Evolutionary conservation across 2,888 invertebrate genomes (phyloP).

Genomic region (Bursaphelenchus okinawaensis): DNA sequence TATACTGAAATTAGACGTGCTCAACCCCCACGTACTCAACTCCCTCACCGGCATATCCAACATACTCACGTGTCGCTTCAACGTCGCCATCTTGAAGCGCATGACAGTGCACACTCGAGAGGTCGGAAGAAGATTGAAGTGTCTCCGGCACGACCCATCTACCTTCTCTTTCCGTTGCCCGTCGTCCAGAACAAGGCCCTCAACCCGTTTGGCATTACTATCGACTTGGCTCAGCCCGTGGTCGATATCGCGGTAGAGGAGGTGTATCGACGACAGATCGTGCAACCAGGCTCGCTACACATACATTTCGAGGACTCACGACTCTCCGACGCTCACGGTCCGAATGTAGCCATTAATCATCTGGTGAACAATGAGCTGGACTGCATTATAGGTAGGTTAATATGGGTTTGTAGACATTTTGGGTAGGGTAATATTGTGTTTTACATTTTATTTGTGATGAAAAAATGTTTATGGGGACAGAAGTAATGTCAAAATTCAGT

Average conservation of each 20-base stretch:
- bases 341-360: conserved; percentile 52
- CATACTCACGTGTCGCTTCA: no score
- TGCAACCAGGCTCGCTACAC: conserved; percentile 36
- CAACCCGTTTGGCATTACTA: conserved; percentile 51
- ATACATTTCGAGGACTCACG: conserved; percentile 42
- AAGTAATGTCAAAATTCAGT: no score
- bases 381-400: conserved; percentile 44
- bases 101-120: neutral
- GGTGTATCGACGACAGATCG: conserved; percentile 35
- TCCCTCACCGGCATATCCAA: neutral
- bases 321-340: conserved; percentile 51
- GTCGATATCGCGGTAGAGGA: conserved; percentile 46
- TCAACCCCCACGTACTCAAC: no score
- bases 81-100: neutral
- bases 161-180: conserved; percentile 49
- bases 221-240: conserved; percentile 42
- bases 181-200: conserved; percentile 23
- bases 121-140: conserved; percentile 18
- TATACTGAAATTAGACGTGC: no score
- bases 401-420: no score
- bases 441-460: no score
- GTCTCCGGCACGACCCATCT: conserved; percentile 28
- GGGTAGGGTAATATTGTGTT: no score
- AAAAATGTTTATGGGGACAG: no score
- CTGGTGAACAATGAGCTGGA: conserved; percentile 42